These are phyloP conservation scores for Apotomis capreana DNA, from an alignment of 2,888 invertebrate species.

Conservation along the genomic window DNA sequence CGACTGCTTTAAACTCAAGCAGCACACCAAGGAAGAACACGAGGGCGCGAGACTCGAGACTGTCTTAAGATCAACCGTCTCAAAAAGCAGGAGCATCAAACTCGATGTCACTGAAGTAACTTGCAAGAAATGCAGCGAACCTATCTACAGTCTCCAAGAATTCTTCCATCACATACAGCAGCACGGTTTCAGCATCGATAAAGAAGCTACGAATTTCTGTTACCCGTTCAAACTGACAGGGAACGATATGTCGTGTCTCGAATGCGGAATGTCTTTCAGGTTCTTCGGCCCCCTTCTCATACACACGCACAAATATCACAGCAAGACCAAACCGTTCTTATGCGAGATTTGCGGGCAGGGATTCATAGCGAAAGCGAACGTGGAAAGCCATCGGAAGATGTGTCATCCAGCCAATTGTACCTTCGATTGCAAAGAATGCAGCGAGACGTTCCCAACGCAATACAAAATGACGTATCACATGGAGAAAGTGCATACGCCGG, in stretches of 20 bases:
- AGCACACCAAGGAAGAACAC: conserved; percentile 55
- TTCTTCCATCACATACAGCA: conserved; percentile 53
- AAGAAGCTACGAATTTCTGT: conserved; percentile 47
- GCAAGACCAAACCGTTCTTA: conserved; percentile 53
- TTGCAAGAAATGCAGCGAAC: conserved; percentile 57
- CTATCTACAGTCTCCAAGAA: conserved; percentile 49
- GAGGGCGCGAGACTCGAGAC: conserved; percentile 51
- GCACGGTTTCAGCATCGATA: conserved; percentile 51
- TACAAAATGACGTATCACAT: conserved; percentile 53
- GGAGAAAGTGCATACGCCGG: conserved; percentile 34
- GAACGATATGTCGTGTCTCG: conserved; percentile 55
- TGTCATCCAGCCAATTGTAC: conserved; percentile 52
- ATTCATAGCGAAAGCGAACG: conserved; percentile 60
- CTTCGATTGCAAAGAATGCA: conserved; percentile 49
- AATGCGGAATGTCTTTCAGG: conserved; percentile 58
- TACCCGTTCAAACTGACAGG: conserved; percentile 58
- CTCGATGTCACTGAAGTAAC: conserved; percentile 58
- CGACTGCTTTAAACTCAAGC: conserved; percentile 51
- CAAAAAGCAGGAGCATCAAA: conserved; percentile 52
- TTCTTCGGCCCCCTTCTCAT: conserved; percentile 60
- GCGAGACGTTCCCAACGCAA: conserved; percentile 50
- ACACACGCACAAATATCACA: conserved; percentile 59
- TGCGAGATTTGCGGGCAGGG: conserved; percentile 69
- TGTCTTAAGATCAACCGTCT: conserved; percentile 45
- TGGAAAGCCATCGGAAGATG: conserved; percentile 61